A percentile compares a stretch with the other conserved stretches of the same genome.
Conservation (phyloP, 2,113 vertebrate species). For the Xiphophorus maculatus region DNA sequence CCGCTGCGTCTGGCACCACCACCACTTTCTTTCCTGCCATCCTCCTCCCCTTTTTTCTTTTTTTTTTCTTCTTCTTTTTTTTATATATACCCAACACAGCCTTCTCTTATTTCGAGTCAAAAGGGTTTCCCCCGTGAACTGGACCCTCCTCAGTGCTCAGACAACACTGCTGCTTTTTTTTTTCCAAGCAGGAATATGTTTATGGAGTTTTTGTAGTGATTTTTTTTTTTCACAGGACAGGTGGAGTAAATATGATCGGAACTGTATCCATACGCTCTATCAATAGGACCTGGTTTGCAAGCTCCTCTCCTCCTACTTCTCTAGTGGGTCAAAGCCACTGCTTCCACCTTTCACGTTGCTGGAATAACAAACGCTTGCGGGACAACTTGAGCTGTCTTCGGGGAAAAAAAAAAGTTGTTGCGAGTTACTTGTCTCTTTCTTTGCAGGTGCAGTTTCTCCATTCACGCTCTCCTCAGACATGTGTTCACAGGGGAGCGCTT, state of each 20-base stretch:
- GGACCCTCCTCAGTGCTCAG: slow-evolving; percentile 66
- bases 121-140: slow-evolving; percentile 70
- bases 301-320: slow-evolving; percentile 17
- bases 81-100: slow-evolving; percentile 37
- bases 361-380: slow-evolving; percentile 44
- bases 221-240: slow-evolving; percentile 4
- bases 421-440: slow-evolving; percentile 7
- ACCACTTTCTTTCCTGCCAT: slow-evolving; percentile 67
- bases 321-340: neutral
- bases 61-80: neutral
- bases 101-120: slow-evolving; percentile 75
- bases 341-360: slow-evolving; percentile 29
- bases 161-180: slow-evolving; percentile 42
- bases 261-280: slow-evolving; percentile 22
- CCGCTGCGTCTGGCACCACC: slow-evolving; percentile 80
- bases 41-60: slow-evolving; percentile 37
- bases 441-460: slow-evolving; percentile 34
- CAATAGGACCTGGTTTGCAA: slow-evolving; percentile 32
- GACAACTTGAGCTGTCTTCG: slow-evolving; percentile 55
- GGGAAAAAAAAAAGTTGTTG: slow-evolving; percentile 58
- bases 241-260: slow-evolving; percentile 20
- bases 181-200: slow-evolving; percentile 58
- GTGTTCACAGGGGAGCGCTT: slow-evolving; percentile 2
- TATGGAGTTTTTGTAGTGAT: slow-evolving; percentile 34
- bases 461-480: neutral